Base-by-base conservation (phyloP, 2,113 vertebrate genomes). In the Seriola rivoliana region DNA sequence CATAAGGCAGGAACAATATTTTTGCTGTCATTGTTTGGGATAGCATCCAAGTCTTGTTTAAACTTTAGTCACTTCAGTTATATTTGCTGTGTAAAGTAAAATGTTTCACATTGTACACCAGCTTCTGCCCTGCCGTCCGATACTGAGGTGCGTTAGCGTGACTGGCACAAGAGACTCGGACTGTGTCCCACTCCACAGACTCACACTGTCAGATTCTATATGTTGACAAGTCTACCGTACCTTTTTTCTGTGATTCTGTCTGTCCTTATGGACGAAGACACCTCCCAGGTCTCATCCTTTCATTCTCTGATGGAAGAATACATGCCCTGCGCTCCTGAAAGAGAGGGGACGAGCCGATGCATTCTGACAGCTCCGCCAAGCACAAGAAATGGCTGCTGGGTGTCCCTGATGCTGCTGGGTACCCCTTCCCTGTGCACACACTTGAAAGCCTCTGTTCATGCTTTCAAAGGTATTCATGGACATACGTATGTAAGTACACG, bases 281-380 rank as follows among this genome's bases (percentile, higher is more conserved):
- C 90, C 85, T 89, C 59, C 73, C 65, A 89, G 89, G 87, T 85
- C 76, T 85, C 34, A 23, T 78, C 68, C 67, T 76, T 75, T 65
- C 40, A 38, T 63, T 66, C 71, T 40, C 59, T 69, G 84, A 83
- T 80, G 75, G 79, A 89, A 70, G 83, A 82, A 86, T 76, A 70
- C 73, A 71, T 89, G 87, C 91, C 91, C 78, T 63, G 42, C 0
- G 12, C 75, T 80, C 36, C 75, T 46, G 32, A 80, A 82, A 75
- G 67, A 83, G 36, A 70, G 23, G 9, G 67, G 70, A 57, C 52
- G 55, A 82, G 64, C 0, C 80, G 75, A 95, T 94, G 80, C 82
- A 85, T 94, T 95, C 92, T 95, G 94, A 95, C 94, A 95, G 87
- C 90, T 94, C 93, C 59, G 72, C 94, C 89, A 92, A 94, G 92